A percentile compares a stretch with the other conserved stretches of the same genome.
phyloP scores from a whole-genome alignment of 2,113 vertebrate genomes.

The Siniperca chuatsi region DNA sequence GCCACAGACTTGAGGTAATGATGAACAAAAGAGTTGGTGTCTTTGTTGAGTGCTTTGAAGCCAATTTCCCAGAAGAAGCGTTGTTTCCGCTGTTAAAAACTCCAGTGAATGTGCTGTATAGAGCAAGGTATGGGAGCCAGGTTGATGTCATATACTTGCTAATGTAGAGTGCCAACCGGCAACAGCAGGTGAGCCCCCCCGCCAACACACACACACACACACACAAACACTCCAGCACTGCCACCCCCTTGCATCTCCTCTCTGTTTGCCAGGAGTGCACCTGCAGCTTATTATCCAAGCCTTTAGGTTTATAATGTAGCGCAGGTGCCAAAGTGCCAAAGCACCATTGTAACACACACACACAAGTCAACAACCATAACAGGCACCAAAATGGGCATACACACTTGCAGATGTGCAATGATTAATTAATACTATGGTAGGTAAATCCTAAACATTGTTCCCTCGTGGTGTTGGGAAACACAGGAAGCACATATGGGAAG shows the following conservation, averaged over 20 bases:
- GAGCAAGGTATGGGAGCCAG: conserved; percentile 31
- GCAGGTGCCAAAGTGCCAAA: conserved; percentile 88
- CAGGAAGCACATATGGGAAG: conserved; percentile 37
- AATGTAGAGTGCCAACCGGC: conserved; percentile 71
- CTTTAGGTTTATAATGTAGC: conserved; percentile 86
- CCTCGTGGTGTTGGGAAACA: conserved; percentile 60
- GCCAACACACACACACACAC: conserved; percentile 12
- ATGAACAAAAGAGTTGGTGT: conserved; percentile 33
- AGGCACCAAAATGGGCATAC: conserved; percentile 64
- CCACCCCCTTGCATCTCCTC: conserved; percentile 61
- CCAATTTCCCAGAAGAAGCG: conserved; percentile 33
- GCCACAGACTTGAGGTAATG: conserved; percentile 28
- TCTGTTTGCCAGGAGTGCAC: conserved; percentile 83
- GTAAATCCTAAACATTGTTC: conserved; percentile 56
- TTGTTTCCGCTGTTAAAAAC: conserved; percentile 23
- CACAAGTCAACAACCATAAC: conserved; percentile 62
- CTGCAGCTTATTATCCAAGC: conserved; percentile 90
- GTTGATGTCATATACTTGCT: conserved; percentile 66
- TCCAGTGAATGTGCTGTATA: not conserved
- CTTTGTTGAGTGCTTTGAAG: conserved; percentile 31
- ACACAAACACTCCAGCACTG: conserved; percentile 25
- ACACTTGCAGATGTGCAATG: conserved; percentile 76
- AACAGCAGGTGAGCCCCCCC: conserved; percentile 74
- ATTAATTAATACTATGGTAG: conserved; percentile 73
- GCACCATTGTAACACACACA: conserved; percentile 60